Base-by-base conservation (phyloP, 2,797 vertebrate species). In the Allobates femoralis region DNA sequence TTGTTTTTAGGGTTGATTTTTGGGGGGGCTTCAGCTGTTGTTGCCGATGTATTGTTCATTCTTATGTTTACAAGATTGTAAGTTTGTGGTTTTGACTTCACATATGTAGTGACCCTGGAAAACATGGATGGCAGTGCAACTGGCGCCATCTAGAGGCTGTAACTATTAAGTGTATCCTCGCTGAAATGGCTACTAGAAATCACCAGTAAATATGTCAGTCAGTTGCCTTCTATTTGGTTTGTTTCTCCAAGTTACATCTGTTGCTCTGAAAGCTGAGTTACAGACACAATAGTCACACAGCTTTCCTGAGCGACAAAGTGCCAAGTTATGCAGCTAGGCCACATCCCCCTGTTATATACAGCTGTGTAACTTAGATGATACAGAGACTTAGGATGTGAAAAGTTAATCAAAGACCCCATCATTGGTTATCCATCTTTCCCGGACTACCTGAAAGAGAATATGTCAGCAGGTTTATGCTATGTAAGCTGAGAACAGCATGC, bases 101-200 rank as follows among this genome's bases (percentile, higher is more conserved):
- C 55, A 60, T 41, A 5, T 62, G 5, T 30, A 41, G 18, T 41
- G 53, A 73, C 50, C 23, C 30, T 83, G 30, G 15, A 60, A 58
- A 23, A 41, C 67, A 41, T 51, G n/a, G 66, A 71, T 71, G 53
- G 53, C 81, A 83, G 71, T 73, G 67, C 67, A 21, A 50, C 67
- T 60, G 34, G 81, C 67, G 53, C 81, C 81, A 83, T 71, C 81
- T 83, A 73, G 67, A 83, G 81, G 21, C 81, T 15, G 67, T 34
- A 41, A 41, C 18, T 0, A 6, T 58, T 53, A 58, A 74, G 53
- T 60, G 53, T 67, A 74, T 5, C 50, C 51, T n/a, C 14, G n/a
- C 10, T n/a, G 37, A 5, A 26, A 21, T 37, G 10, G 12, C 32
- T 69, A 23, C 21, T 34, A 53, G 16, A 18, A 15, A 30, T 64